phyloP scores from a whole-genome alignment of 2,888 invertebrate genomes.

The Lasioglossum lativentre region DNA sequence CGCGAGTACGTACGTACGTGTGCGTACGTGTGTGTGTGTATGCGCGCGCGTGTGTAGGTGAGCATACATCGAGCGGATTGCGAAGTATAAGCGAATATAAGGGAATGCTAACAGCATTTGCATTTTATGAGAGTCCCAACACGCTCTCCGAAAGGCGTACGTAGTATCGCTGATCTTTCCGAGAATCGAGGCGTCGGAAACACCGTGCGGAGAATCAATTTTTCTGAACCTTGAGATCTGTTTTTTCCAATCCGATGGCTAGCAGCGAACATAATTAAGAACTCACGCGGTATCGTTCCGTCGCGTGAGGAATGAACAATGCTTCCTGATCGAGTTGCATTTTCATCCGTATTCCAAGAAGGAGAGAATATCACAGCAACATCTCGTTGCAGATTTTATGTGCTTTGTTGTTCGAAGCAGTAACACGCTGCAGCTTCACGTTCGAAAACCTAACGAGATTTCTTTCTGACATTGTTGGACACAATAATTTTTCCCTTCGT shows the following conservation, averaged over 20 bases:
- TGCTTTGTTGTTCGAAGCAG: neutral
- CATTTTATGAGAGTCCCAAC: constrained; percentile 71
- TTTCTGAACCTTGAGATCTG: neutral
- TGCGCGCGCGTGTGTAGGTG: constrained; percentile 28
- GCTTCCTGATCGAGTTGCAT: neutral
- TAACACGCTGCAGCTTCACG: neutral
- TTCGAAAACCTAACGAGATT: neutral
- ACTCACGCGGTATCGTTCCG: neutral
- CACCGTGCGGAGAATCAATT: constrained; percentile 37
- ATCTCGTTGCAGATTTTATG: neutral
- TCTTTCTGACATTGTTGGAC: neutral
- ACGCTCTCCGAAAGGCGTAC: constrained; percentile 30
- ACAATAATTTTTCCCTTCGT: no score
- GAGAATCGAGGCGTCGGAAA: constrained; percentile 28
- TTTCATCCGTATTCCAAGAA: neutral
- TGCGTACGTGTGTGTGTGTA: constrained; percentile 3
- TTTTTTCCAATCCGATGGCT: neutral
- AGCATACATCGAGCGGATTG: constrained; percentile 57
- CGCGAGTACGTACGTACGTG: constrained; percentile 31
- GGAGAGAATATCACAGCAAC: neutral
- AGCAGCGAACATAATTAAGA: neutral
- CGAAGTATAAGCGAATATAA: constrained; percentile 63
- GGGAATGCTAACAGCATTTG: constrained; percentile 73
- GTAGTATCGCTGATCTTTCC: constrained; percentile 49
- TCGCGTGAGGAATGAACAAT: neutral